These are phyloP conservation scores for Patella ulyssiponensis DNA, from an alignment of 2,888 invertebrate species.

Conservation along the genomic window DNA sequence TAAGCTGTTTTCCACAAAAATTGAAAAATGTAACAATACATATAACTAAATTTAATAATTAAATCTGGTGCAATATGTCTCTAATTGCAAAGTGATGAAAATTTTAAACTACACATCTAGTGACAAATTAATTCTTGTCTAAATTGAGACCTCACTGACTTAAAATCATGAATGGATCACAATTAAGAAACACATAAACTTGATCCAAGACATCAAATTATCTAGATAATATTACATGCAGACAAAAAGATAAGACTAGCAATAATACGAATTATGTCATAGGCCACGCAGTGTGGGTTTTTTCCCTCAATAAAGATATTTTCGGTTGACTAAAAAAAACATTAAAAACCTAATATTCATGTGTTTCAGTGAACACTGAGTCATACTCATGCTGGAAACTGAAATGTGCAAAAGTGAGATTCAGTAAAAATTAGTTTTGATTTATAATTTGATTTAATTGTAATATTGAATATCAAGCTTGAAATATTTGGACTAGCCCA, in stretches of 20 bases:
- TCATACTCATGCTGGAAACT: no score
- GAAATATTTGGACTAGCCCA: conserved; percentile 7
- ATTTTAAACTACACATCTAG: conserved; percentile 13
- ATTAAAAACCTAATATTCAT: no score
- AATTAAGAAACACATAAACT: conserved; percentile 20
- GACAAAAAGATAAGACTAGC: conserved; percentile 18
- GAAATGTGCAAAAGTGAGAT: conserved; percentile 16
- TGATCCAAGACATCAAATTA: conserved; percentile 19
- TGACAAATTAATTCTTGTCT: conserved; percentile 18
- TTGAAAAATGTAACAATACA: conserved; percentile 29
- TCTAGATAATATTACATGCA: conserved; percentile 21
- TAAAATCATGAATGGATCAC: conserved; percentile 18
- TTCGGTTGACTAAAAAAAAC: no score
- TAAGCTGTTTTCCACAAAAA: conserved; percentile 54
- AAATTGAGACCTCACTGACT: conserved; percentile 10
- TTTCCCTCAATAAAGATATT: no score
- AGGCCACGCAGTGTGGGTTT: no score
- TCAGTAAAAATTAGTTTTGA: conserved; percentile 19
- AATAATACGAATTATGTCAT: conserved; percentile 21
- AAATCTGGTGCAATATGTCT: conserved; percentile 13
- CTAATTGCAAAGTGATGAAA: conserved; percentile 3
- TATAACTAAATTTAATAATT: conserved; percentile 23
- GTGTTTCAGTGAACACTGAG: no score
- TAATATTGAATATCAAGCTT: background rate
- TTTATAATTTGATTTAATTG: conserved; percentile 15